Evolutionary conservation across 2,113 vertebrate genomes (phyloP), one percentile per base, ranked within the genome.

Genomic region (Prionailurus bengalensis): DNA sequence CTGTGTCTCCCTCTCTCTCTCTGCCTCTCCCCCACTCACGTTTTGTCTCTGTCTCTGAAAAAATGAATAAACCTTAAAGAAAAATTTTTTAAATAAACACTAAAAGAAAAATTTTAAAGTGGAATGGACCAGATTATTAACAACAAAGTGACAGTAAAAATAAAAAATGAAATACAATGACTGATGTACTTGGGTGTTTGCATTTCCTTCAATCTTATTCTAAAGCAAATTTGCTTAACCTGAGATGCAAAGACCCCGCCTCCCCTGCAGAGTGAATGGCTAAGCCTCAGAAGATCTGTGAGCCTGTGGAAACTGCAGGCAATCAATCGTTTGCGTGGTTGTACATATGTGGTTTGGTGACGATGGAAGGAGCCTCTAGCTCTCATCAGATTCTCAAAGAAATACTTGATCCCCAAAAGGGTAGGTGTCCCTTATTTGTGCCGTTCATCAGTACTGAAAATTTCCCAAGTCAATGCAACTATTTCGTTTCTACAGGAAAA

Each of bases 401-500:
- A 87, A 78, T 4, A 31, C 17, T 73, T 68, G 61, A 68, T 51
- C 39, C 42, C 45, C 86, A 39, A 83, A 78, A 89, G 33, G 33
- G 61, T 8, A 79, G n/a, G 16, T 89, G 31, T 27, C 17, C 76
- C 21, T 45, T 65, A 36, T 36, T n/a, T 36, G 36, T 80, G 92
- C 55, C 10, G 55, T 76, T 86, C 53, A 70, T 51, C 58, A 25
- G 31, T 27, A 68, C 12, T 79, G 45, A 68, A 88, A 95, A 58
- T 58, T 65, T 31, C 3, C 15, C 33, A 8, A 16, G 45, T 73
- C 31, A 17, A 74, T 83, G 39, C 39, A 85, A 58, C 71, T 84
- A 19, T 85, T 86, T 70, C 33, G 91, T 96, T 95, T 97, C 65
- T 58, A 31, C 70, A 80, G 76, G 80, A 68, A 95, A 96, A 58